Conservation (phyloP, 2,113 vertebrate genomes). For the Suncus etruscus region DNA sequence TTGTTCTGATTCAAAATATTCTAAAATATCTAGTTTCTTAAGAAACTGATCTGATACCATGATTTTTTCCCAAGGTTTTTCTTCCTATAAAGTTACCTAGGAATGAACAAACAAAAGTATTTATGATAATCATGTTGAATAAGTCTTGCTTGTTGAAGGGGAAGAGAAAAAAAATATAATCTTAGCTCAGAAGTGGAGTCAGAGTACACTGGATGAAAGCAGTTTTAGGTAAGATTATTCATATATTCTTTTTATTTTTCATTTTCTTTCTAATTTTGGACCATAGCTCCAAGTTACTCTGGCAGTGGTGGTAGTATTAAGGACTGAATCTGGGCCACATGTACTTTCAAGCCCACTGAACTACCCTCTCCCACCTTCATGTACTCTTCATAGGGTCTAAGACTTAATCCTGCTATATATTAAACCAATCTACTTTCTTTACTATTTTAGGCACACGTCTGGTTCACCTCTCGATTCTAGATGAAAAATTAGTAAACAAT, state of each 20-base stretch:
- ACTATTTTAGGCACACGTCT: neutral
- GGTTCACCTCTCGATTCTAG: neutral
- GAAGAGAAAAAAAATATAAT: conserved; percentile 43
- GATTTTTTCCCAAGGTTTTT: neutral
- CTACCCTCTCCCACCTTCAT: no score
- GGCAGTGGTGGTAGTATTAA: no score
- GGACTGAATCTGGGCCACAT: no score
- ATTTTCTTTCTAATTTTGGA: no score
- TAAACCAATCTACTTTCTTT: neutral
- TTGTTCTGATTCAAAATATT: conserved; percentile 40
- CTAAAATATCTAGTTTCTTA: conserved; percentile 41
- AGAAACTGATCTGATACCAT: conserved; percentile 30
- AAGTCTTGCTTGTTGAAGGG: neutral
- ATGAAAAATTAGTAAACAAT: conserved; percentile 31
- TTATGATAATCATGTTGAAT: neutral
- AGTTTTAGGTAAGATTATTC: neutral
- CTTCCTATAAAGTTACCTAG: neutral
- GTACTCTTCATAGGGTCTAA: neutral
- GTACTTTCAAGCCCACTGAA: no score
- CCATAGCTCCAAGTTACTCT: no score
- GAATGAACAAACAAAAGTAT: conserved; percentile 22
- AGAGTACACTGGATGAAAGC: neutral
- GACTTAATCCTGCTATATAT: neutral
- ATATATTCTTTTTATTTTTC: neutral
- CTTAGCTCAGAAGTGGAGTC: neutral